Evolutionary conservation across 2,888 invertebrate genomes (phyloP).

Genomic region (Drosophila lacicola): DNA sequence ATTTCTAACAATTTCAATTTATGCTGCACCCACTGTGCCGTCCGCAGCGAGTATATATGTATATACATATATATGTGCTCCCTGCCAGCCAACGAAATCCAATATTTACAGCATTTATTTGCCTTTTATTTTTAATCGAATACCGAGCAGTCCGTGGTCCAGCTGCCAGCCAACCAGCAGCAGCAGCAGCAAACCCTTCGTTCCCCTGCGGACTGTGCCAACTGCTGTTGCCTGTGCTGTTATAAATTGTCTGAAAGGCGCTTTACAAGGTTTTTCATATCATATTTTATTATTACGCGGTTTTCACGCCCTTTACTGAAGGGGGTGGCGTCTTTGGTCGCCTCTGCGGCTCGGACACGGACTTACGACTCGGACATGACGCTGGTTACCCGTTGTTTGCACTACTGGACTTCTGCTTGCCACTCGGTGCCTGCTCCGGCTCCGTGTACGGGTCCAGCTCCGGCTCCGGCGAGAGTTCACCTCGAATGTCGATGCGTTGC

Average conservation of each 20-base stretch:
- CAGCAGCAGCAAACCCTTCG: background rate
- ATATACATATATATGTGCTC: no score
- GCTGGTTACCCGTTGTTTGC: slow-evolving; percentile 7
- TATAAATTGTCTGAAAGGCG: slow-evolving; percentile 75
- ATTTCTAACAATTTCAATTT: slow-evolving; percentile 3
- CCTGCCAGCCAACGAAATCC: slow-evolving; percentile 46
- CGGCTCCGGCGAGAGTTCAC: slow-evolving; percentile 19
- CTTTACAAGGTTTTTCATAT: slow-evolving; percentile 73
- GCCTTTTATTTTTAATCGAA: slow-evolving; percentile 64
- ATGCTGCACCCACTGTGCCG: slow-evolving; percentile 24
- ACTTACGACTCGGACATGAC: slow-evolving; percentile 16
- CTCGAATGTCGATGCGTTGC: slow-evolving; percentile 67
- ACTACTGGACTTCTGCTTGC: slow-evolving; percentile 3
- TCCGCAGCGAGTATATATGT: slow-evolving; percentile 4
- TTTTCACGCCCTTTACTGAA: slow-evolving; percentile 55
- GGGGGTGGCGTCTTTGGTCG: background rate
- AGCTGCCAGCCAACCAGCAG: slow-evolving; percentile 15
- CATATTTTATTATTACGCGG: slow-evolving; percentile 75
- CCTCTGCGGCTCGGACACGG: slow-evolving; percentile 10
- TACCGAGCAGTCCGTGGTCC: slow-evolving; percentile 32
- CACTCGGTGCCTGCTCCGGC: background rate
- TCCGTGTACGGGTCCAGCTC: background rate
- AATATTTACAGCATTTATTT: slow-evolving; percentile 55
- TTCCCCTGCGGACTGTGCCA: slow-evolving; percentile 5
- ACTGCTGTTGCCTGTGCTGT: slow-evolving; percentile 33